A percentile compares a stretch with the other conserved stretches of the same genome.
These are phyloP conservation scores for Misgurnus mizolepis DNA, from an alignment of 2,113 vertebrate genomes.

Conservation along the genomic window DNA sequence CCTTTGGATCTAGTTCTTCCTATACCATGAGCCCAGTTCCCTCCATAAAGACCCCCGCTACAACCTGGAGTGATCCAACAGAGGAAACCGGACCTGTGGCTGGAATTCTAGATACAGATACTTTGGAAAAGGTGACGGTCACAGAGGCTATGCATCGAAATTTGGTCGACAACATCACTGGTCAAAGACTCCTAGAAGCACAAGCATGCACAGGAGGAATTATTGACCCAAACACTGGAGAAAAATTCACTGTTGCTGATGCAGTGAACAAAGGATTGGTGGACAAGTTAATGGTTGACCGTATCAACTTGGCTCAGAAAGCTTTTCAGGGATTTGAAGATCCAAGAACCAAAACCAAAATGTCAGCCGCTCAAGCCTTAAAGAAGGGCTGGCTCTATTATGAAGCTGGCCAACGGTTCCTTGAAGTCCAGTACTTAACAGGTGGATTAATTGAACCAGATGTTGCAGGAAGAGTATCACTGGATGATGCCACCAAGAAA, in stretches of 20 bases:
- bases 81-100: slow-evolving; percentile 94
- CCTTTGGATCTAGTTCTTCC: slow-evolving; percentile 91
- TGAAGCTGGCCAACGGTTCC: slow-evolving; percentile 93
- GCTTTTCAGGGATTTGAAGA: slow-evolving; percentile 96
- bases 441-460: slow-evolving; percentile 95
- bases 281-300: slow-evolving; percentile 96
- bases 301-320: slow-evolving; percentile 95
- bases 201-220: slow-evolving; percentile 97
- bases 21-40: slow-evolving; percentile 81
- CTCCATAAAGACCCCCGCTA: slow-evolving; percentile 74
- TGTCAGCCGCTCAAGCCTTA: slow-evolving; percentile 95
- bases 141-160: slow-evolving; percentile 95
- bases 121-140: slow-evolving; percentile 93
- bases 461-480: slow-evolving; percentile 74
- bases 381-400: slow-evolving; percentile 99
- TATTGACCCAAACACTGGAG: slow-evolving; percentile 86
- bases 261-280: slow-evolving; percentile 87
- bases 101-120: slow-evolving; percentile 94
- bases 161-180: slow-evolving; percentile 94
- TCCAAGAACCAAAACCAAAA: slow-evolving; percentile 94
- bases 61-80: slow-evolving; percentile 86
- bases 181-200: slow-evolving; percentile 91
- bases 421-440: slow-evolving; percentile 96
- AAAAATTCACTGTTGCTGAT: slow-evolving; percentile 84
- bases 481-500: slow-evolving; percentile 90